These are phyloP conservation scores for Sicus ferrugineus DNA, from an alignment of 2,888 invertebrate genomes.

Conservation along the genomic window DNA sequence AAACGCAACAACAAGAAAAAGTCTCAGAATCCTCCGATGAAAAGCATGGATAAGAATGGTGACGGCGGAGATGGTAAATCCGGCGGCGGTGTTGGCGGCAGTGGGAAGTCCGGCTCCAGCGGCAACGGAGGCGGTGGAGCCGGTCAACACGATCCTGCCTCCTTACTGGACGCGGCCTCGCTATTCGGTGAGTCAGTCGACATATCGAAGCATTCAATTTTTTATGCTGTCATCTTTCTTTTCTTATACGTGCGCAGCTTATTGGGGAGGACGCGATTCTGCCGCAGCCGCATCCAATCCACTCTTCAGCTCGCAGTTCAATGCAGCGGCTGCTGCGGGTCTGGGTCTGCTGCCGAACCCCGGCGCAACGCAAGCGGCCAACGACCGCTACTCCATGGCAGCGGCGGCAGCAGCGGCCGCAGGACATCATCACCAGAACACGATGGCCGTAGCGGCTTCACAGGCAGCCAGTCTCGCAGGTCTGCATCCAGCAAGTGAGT, in stretches of 20 bases:
- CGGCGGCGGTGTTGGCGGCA: slow-evolving; percentile 66
- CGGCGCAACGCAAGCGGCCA: slow-evolving; percentile 64
- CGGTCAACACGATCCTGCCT: slow-evolving; percentile 69
- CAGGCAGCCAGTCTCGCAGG: slow-evolving; percentile 83
- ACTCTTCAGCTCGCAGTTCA: slow-evolving; percentile 63
- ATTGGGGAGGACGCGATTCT: slow-evolving; percentile 81
- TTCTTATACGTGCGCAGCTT: slow-evolving; percentile 69
- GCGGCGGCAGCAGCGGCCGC: slow-evolving; percentile 63
- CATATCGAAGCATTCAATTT: neutral
- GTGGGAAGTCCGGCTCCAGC: slow-evolving; percentile 65
- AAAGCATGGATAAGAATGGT: slow-evolving; percentile 82
- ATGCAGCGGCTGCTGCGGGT: slow-evolving; percentile 63
- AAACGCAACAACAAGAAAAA: slow-evolving; percentile 48
- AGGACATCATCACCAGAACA: slow-evolving; percentile 71
- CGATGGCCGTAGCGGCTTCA: slow-evolving; percentile 84
- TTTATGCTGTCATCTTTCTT: neutral
- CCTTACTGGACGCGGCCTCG: slow-evolving; percentile 82
- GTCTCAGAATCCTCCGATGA: slow-evolving; percentile 45
- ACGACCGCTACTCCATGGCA: slow-evolving; percentile 63
- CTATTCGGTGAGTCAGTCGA: slow-evolving; percentile 69
- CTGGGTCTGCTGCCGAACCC: slow-evolving; percentile 63
- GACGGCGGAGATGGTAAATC: slow-evolving; percentile 65
- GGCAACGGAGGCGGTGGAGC: slow-evolving; percentile 54
- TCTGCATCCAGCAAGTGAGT: slow-evolving; percentile 76
- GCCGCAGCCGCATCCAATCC: slow-evolving; percentile 64